Percentiles rank a stretch among this genome's conserved stretches.
These are phyloP conservation scores for Tympanoctomys barrerae DNA, from an alignment of 2,797 vertebrate species.

Conservation along the genomic window DNA sequence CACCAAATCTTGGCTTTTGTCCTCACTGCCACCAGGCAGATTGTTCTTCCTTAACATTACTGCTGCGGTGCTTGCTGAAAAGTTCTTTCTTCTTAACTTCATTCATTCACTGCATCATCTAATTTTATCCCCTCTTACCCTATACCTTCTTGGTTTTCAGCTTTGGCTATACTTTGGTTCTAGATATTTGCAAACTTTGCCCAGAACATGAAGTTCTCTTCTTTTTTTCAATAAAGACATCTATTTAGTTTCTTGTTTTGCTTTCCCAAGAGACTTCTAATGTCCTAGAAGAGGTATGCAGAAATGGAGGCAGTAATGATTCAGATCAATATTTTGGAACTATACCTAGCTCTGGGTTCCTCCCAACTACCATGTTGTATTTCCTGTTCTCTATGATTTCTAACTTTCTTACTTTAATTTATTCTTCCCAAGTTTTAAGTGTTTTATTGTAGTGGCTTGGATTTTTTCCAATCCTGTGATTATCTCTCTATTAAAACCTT, in stretches of 20 bases:
- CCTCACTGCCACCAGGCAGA: neutral
- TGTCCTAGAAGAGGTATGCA: neutral
- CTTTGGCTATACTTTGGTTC: neutral
- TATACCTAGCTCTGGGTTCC: neutral
- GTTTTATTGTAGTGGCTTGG: slow-evolving; percentile 77
- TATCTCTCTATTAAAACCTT: slow-evolving; percentile 85
- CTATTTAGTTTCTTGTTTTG: neutral
- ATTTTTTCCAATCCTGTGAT: slow-evolving; percentile 81
- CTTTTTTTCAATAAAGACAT: neutral
- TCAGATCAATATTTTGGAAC: neutral
- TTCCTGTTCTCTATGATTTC: slow-evolving; percentile 58
- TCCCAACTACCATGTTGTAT: neutral
- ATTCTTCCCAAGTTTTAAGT: slow-evolving; percentile 79
- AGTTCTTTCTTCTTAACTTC: neutral
- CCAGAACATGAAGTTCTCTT: neutral
- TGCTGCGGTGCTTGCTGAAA: neutral
- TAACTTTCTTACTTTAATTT: slow-evolving; percentile 75
- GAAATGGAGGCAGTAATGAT: neutral
- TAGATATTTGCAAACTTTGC: neutral
- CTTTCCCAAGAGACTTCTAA: slow-evolving; percentile 13
- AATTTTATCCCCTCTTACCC: neutral
- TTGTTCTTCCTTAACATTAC: neutral
- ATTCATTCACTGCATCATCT: neutral
- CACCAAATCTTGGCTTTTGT: neutral
- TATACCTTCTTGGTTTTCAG: neutral